Base-by-base conservation (phyloP, 1,140 invertebrate genomes). In the Caenorhabditis remanei region DNA sequence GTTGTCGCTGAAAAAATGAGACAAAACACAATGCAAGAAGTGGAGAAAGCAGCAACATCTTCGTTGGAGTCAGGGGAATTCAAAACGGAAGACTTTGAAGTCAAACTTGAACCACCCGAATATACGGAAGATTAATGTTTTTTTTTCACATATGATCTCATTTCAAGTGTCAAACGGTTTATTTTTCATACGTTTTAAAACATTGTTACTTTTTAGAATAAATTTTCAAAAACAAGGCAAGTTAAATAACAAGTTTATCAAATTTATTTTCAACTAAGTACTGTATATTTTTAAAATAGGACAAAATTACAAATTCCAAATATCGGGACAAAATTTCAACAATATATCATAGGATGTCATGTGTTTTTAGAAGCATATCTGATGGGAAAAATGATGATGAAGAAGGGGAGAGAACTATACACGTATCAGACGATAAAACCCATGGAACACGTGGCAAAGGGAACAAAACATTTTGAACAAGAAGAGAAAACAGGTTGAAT, bases 371-470 rank as follows among this genome's bases (percentile, higher is more conserved):
- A 79, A 79, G 71, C 71, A 50, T 79, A 79, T 79, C 53, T 14
- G 46, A 24, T 21, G 19, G 40, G 19, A 24, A 24, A 4, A n/a
- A 21, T 79, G 71, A 79, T 50, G 46, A 24, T n/a, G 46, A 13
- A 13, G 46, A 4, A 9, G 11, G n/a, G n/a, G 21, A 50, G 46
- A 24, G 40, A 79, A 50, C 13, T 5, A 21, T 79, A 79, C 71
- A 79, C 71, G 71, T 79, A 79, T 79, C 46, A 79, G 46, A 14
- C 46, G 40, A 71, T 71, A 46, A 71, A 71, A 71, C 65, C 65
- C 46, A 79, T 79, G 19, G n/a, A 50, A 79, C 71, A 50, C 71
- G 71, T 79, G 71, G 71, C 71, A 79, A 79, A 79, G 46, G 71
- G 46, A 79, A 79, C 67, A n/a, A 75, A 6, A 50, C 0, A 43